A percentile compares a stretch with the other conserved stretches of the same genome.
Evolutionary conservation across 2,888 invertebrate species (phyloP).

Genomic region (Nymphalis polychloros): DNA sequence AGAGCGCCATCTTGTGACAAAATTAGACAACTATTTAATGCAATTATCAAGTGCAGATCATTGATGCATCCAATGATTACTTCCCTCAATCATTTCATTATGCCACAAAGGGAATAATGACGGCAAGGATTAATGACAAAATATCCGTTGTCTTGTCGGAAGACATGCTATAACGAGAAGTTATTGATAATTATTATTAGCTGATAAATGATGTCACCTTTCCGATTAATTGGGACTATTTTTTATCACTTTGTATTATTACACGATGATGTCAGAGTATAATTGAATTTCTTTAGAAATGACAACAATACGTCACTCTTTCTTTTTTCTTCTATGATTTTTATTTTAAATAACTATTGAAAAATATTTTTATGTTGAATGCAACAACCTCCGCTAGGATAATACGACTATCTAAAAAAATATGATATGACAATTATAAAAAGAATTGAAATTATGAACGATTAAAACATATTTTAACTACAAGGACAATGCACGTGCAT

Average conservation of each 20-base stretch:
- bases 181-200: neutral
- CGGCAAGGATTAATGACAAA: slow-evolving; percentile 64
- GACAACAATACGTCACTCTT: no score
- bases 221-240: no score
- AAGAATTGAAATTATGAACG: slow-evolving; percentile 27
- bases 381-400: neutral
- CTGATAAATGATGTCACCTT: neutral
- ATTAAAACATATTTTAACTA: slow-evolving; percentile 29
- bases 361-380: neutral
- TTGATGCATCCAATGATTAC: slow-evolving; percentile 44
- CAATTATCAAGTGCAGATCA: slow-evolving; percentile 17
- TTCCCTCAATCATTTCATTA: slow-evolving; percentile 73
- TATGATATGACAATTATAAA: neutral
- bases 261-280: no score
- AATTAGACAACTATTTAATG: neutral
- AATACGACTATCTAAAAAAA: neutral
- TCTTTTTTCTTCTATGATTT: no score
- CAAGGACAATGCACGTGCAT: slow-evolving; percentile 7
- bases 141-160: slow-evolving; percentile 64
- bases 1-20: slow-evolving; percentile 5
- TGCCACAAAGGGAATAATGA: slow-evolving; percentile 51
- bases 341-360: no score
- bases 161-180: slow-evolving; percentile 51
- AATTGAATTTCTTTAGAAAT: no score
- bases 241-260: no score